phyloP scores from a whole-genome alignment of 2,888 invertebrate species.

The Cheilosia urbana region DNA sequence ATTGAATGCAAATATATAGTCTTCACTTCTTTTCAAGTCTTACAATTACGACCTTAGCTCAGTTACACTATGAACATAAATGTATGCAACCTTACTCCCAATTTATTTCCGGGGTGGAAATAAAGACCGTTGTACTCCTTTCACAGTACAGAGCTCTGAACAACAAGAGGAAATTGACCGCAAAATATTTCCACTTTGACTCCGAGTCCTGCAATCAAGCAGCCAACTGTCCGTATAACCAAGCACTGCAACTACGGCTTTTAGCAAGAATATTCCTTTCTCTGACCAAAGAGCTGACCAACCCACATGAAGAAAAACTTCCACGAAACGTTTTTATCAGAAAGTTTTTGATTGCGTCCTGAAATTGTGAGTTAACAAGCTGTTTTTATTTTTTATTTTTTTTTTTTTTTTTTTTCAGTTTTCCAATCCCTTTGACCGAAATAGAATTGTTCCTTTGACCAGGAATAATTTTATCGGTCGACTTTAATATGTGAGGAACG shows the following conservation, averaged over 20 bases:
- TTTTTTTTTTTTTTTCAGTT: background rate
- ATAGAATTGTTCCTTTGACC: conserved; percentile 41
- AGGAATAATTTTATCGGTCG: conserved; percentile 42
- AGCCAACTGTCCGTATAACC: conserved; percentile 23
- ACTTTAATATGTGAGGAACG: background rate
- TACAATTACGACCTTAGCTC: too few species aligned
- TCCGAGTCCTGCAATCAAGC: conserved; percentile 63
- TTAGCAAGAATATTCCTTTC: conserved; percentile 18
- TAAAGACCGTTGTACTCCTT: too few species aligned
- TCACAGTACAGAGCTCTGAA: conserved; percentile 27
- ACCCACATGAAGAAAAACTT: conserved; percentile 41
- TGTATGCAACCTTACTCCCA: background rate
- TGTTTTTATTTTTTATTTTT: background rate
- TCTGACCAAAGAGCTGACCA: background rate
- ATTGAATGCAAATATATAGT: too few species aligned
- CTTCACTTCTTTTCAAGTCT: too few species aligned
- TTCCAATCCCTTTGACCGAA: conserved; percentile 49
- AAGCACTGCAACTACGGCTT: conserved; percentile 35
- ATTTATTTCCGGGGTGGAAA: background rate
- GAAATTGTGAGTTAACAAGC: conserved; percentile 54
- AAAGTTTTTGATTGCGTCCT: conserved; percentile 67
- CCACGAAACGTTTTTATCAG: conserved; percentile 44
- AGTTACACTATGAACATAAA: too few species aligned
- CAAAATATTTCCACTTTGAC: conserved; percentile 71
- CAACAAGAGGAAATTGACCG: conserved; percentile 64